These are phyloP conservation scores for Drosophila koepferae DNA, from an alignment of 2,888 invertebrate genomes.

Conservation along the genomic window DNA sequence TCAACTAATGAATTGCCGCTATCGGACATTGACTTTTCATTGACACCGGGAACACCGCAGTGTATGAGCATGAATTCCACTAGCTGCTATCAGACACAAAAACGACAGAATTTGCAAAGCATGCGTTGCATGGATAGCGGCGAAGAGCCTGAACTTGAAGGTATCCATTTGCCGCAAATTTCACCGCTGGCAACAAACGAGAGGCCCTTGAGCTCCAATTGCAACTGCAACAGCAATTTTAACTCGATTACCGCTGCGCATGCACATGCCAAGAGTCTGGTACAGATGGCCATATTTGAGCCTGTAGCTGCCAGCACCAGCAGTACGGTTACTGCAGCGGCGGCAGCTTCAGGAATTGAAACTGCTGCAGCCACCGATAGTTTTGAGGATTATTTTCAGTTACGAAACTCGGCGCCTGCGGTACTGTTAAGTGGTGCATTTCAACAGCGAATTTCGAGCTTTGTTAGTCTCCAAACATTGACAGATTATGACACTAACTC, in stretches of 20 bases:
- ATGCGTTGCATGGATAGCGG: conserved; percentile 79
- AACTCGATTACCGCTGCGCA: conserved; percentile 38
- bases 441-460: conserved; percentile 16
- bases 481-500: conserved; percentile 47
- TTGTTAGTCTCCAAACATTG: not conserved
- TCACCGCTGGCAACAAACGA: conserved; percentile 85
- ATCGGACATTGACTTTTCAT: conserved; percentile 87
- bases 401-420: conserved; percentile 81
- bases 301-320: not conserved
- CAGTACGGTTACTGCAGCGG: not conserved
- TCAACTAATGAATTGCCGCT: conserved; percentile 90
- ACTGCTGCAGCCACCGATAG: conserved; percentile 43
- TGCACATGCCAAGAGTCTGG: conserved; percentile 63
- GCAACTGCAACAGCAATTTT: conserved; percentile 51
- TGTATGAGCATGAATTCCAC: conserved; percentile 10
- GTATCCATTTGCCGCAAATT: conserved; percentile 83
- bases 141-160: conserved; percentile 74
- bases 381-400: conserved; percentile 77
- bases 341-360: not conserved
- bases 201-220: conserved; percentile 83
- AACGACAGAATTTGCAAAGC: conserved; percentile 49
- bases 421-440: conserved; percentile 69
- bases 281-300: conserved; percentile 36
- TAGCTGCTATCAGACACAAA: conserved; percentile 30
- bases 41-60: conserved; percentile 81